Percentiles rank a stretch among this genome's conserved stretches.
Conservation (phyloP, 2,113 vertebrate genomes). For the Rhinolophus sinicus region DNA sequence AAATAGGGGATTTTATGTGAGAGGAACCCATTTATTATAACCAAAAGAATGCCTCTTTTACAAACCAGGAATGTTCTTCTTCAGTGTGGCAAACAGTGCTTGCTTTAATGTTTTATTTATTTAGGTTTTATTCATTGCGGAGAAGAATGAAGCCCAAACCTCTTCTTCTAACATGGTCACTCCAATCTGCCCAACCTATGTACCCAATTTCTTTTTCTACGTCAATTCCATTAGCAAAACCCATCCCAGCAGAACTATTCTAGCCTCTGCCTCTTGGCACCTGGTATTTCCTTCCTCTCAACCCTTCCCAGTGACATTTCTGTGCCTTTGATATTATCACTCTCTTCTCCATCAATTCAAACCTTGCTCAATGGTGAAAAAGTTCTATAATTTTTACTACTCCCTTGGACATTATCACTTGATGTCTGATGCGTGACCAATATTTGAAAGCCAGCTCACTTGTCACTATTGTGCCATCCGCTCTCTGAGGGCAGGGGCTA, state of each 20-base stretch:
- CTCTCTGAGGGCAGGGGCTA: not conserved
- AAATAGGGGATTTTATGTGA: not conserved
- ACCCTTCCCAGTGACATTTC: rapidly evolving
- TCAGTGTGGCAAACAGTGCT: not conserved
- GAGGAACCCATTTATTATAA: not conserved
- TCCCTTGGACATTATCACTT: not conserved
- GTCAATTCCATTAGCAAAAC: not conserved
- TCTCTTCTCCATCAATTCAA: not conserved
- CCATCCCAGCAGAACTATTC: not conserved
- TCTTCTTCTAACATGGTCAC: not conserved
- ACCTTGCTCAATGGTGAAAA: not conserved
- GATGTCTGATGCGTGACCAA: not conserved
- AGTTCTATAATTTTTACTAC: not conserved
- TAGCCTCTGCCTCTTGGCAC: not conserved
- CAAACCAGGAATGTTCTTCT: not conserved
- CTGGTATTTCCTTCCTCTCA: not conserved
- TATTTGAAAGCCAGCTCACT: not conserved
- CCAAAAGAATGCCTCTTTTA: not conserved
- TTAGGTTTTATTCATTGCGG: not conserved
- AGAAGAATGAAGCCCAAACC: not conserved
- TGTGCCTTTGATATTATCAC: not conserved
- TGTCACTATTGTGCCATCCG: rapidly evolving
- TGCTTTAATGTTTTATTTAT: not conserved
- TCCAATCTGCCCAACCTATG: not conserved
- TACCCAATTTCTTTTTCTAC: not conserved